Evolutionary conservation across 1,140 invertebrate species (phyloP).

Genomic region (Nixonia krombeini): DNA sequence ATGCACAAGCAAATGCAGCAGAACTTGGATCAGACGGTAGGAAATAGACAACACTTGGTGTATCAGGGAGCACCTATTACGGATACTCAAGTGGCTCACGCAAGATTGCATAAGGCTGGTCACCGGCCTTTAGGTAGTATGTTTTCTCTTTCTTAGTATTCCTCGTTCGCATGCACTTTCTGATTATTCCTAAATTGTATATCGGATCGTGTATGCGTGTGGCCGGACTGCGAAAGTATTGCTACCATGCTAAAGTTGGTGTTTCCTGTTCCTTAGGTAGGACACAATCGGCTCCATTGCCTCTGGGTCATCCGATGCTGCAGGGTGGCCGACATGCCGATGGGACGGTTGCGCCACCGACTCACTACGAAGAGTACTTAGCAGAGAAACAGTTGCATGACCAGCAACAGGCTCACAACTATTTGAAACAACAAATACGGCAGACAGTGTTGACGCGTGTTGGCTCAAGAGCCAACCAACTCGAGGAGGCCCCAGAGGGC

Average conservation of each 20-base stretch:
- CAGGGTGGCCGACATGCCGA: slow-evolving; percentile 72
- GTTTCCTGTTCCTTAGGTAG: slow-evolving; percentile 71
- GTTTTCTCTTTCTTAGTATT: slow-evolving; percentile 62
- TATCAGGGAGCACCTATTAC: slow-evolving; percentile 72
- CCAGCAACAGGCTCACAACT: slow-evolving; percentile 76
- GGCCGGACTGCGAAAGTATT: not conserved
- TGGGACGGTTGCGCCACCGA: slow-evolving; percentile 66
- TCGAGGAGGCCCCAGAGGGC: slow-evolving; percentile 75
- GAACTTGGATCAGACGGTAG: slow-evolving; percentile 72
- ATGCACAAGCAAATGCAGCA: slow-evolving; percentile 78
- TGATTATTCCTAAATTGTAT: slow-evolving; percentile 11
- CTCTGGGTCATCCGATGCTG: slow-evolving; percentile 94
- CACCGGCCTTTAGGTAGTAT: slow-evolving; percentile 84
- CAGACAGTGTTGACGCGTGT: slow-evolving; percentile 89
- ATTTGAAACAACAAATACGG: slow-evolving; percentile 88
- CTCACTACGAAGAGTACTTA: slow-evolving; percentile 77
- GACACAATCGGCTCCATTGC: slow-evolving; percentile 94
- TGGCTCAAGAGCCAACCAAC: slow-evolving; percentile 74
- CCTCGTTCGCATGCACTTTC: slow-evolving; percentile 42
- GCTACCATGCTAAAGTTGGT: not conserved
- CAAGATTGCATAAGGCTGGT: slow-evolving; percentile 81
- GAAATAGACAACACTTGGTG: slow-evolving; percentile 58
- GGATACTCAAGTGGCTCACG: slow-evolving; percentile 80
- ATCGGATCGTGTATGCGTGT: not conserved
- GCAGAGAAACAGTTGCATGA: slow-evolving; percentile 76